Evolutionary conservation across 2,888 invertebrate species (phyloP), one percentile per base, ranked within the genome.

Genomic region (Drosophila histrio): DNA sequence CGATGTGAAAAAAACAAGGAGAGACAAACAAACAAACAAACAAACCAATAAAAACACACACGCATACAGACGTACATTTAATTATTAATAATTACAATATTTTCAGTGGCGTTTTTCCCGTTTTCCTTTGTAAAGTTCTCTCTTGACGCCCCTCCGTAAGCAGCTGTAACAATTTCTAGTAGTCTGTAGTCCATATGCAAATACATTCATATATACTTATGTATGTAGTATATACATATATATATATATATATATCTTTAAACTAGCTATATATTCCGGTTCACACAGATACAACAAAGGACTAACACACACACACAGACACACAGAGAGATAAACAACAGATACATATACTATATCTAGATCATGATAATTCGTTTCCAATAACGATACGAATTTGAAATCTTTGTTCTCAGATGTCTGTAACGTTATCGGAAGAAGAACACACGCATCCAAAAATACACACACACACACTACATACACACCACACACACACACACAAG

Each of bases 191-290:
- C 59, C 69, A 84, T 81, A 87, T 72, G 72, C 82, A 78, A 81
- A 78, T 68, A 87, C 81, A 87, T 82, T 78, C 72, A 81, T 68
- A 87, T 81, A 77, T 76, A 73, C 64, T 59, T 77, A 71, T 71
- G 59, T 75, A 80, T 75, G 69, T 74, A 81, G 70, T 58, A 67
- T 56, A 79, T 41, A 71, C 28, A 53, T 57, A 66, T 70, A 77
- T 52, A 74, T 60, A 73, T 59, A 71, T 61, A 72, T 57, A 70
- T 58, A 83, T 73, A 73, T 77, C 70, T 79, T 70, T 80, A 84
- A 77, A 81, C 56, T 82, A 82, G 82, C 66, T 87, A 72, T 82
- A 87, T 82, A 82, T 87, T 82, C 88, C 79, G 70, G 72, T 79
- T 79, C 61, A 75, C 65, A 85, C 68, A 77, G 21, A 49, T 38